Base-by-base conservation (phyloP, 2,888 invertebrate species). In the Sericinus montela region DNA sequence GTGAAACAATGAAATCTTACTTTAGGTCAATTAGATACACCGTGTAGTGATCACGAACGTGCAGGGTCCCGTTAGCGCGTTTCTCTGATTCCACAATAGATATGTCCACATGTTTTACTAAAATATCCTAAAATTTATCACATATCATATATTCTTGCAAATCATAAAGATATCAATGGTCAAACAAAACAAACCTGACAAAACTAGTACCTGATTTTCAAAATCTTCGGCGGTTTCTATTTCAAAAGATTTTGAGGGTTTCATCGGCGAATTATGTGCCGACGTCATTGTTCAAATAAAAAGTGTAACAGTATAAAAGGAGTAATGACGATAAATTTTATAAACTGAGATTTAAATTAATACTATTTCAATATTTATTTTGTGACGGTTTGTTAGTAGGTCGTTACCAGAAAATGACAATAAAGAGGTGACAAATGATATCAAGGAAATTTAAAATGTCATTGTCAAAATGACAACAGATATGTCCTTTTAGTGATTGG, bases 11-110 rank as follows among this genome's bases (percentile, higher is more conserved):
- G 19, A 29, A 59, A 36, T 51, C 91, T 90, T 86, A 94, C 94
- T 93, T 94, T 53, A 93, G 91, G 89, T 94, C 94, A 67, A 94
- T 92, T 71, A 94, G 89, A 81, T 94, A 94, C 32, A 94, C 94
- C 0, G 94, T 94, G 72, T 93, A 94, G 82, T 92, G 94, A 72
- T 94, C 94, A 65, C 93, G 86, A 45, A 94, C 90, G 75, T 94
- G 94, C 41, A 94, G 77, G 8, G 94, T 92, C 35, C 93, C 92
- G 74, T 94, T 94, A 38, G 93, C 93, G 51, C 94, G 89, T 72
- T 94, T 94, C 71, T 94, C 94, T 5, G 94, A 93, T 69, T 94
- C 94, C 38, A 93, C 91, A 53, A 94, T 93, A 51, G 92, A 90
- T 67, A 94, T 93, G 80, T 94, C 94, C 69, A 93, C 91, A 68